Conservation (phyloP, 2,888 invertebrate species). For the Tridacna gigas region DNA sequence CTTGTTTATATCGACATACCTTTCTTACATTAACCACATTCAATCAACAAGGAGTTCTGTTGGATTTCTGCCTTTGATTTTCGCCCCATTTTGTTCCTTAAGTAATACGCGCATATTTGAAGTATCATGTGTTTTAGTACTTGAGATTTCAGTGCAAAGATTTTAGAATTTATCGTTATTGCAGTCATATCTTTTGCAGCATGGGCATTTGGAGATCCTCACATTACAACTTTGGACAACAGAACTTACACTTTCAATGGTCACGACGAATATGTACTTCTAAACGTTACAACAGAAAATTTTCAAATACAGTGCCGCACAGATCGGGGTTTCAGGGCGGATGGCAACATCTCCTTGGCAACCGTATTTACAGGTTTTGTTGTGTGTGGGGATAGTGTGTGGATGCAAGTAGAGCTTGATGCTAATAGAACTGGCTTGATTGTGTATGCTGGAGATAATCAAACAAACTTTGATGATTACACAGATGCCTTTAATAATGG, state of each 20-base stretch:
- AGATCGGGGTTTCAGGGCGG: conserved; percentile 33
- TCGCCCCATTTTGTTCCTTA: background rate
- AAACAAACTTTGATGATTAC: conserved; percentile 22
- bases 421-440: conserved; percentile 27
- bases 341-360: conserved; percentile 38
- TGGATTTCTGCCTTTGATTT: too few species aligned
- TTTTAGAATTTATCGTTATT: too few species aligned
- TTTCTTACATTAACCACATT: too few species aligned
- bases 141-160: too few species aligned
- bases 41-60: too few species aligned
- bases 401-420: conserved; percentile 55
- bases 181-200: conserved; percentile 21
- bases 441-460: conserved; percentile 31
- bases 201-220: conserved; percentile 54
- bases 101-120: too few species aligned
- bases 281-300: background rate
- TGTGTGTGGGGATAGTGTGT: conserved; percentile 26
- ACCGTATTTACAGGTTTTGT: conserved; percentile 56
- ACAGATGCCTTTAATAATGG: conserved; percentile 34
- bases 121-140: too few species aligned
- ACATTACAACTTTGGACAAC: conserved; percentile 52
- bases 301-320: conserved; percentile 57
- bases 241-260: conserved; percentile 59
- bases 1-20: too few species aligned
- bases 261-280: conserved; percentile 50